Evolutionary conservation across 1,140 invertebrate genomes (phyloP).

Genomic region (Elymnias hypermnestra): DNA sequence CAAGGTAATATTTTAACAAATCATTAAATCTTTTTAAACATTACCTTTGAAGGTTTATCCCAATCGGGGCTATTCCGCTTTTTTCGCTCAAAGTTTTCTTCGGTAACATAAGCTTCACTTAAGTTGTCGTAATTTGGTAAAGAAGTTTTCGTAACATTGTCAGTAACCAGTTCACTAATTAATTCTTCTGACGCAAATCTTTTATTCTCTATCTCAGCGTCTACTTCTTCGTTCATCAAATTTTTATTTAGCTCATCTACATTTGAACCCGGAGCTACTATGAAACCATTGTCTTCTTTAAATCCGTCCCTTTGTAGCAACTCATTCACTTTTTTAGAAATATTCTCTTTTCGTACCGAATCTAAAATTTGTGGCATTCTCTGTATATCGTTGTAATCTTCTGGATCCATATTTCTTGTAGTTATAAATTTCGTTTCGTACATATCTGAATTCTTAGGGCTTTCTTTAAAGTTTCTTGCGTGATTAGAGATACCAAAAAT

Average conservation of each 20-base stretch:
- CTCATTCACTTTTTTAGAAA: constrained; percentile 1
- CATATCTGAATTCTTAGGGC: constrained; percentile 9
- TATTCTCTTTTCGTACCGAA: background rate
- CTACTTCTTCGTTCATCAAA: constrained; percentile 31
- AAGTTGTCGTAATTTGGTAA: background rate
- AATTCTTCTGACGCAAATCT: too few species aligned
- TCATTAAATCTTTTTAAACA: too few species aligned
- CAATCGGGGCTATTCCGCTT: constrained; percentile 40
- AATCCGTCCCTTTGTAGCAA: background rate
- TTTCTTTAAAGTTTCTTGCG: background rate
- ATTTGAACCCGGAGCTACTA: constrained; percentile 32
- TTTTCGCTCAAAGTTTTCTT: constrained; percentile 22
- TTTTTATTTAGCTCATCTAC: constrained; percentile 24
- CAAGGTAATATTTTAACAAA: too few species aligned
- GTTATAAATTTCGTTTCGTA: constrained; percentile 7
- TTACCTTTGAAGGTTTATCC: constrained; percentile 10
- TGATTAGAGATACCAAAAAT: constrained; percentile 10
- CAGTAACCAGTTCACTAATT: background rate
- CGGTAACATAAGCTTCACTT: background rate
- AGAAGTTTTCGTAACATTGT: background rate
- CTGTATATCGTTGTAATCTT: constrained; percentile 15
- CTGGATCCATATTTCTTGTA: constrained; percentile 8
- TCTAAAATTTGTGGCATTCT: constrained; percentile 3
- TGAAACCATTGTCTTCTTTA: constrained; percentile 23
- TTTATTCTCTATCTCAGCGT: constrained; percentile 17